Percentiles rank a stretch among this genome's conserved stretches.
phyloP scores from a whole-genome alignment of 2,888 invertebrate species.

The Atrina japonica region DNA sequence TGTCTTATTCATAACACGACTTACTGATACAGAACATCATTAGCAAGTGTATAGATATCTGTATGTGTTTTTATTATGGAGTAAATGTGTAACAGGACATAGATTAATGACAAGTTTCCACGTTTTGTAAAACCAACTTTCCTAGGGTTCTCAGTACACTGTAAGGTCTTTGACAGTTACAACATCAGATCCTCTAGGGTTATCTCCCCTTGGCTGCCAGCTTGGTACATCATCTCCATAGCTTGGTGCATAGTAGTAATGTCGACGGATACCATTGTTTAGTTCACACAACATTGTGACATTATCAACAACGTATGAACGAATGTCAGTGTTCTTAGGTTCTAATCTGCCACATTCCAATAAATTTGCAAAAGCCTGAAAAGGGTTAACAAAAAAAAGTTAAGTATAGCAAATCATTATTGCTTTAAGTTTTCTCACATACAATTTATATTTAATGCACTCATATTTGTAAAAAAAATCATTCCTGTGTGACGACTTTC shows the following conservation, averaged over 20 bases:
- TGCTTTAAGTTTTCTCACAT: too few species aligned
- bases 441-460: too few species aligned
- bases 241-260: constrained; percentile 78
- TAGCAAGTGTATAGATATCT: too few species aligned
- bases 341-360: constrained; percentile 73
- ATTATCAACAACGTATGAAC: constrained; percentile 79
- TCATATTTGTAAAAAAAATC: too few species aligned
- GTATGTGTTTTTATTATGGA: too few species aligned
- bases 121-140: too few species aligned
- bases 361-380: constrained; percentile 78
- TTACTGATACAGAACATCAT: too few species aligned
- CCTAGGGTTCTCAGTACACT: constrained; percentile 24
- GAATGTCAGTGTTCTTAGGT: constrained; percentile 74
- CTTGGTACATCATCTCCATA: constrained; percentile 77
- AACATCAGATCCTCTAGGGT: constrained; percentile 61
- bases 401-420: too few species aligned
- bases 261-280: constrained; percentile 67
- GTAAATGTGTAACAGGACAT: too few species aligned
- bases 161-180: constrained; percentile 44
- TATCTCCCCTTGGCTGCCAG: constrained; percentile 69
- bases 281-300: constrained; percentile 75
- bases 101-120: too few species aligned
- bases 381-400: constrained; percentile 25
- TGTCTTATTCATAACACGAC: too few species aligned
- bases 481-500: too few species aligned